phyloP scores from a whole-genome alignment of 2,888 invertebrate species.

The Rotaria socialis region DNA sequence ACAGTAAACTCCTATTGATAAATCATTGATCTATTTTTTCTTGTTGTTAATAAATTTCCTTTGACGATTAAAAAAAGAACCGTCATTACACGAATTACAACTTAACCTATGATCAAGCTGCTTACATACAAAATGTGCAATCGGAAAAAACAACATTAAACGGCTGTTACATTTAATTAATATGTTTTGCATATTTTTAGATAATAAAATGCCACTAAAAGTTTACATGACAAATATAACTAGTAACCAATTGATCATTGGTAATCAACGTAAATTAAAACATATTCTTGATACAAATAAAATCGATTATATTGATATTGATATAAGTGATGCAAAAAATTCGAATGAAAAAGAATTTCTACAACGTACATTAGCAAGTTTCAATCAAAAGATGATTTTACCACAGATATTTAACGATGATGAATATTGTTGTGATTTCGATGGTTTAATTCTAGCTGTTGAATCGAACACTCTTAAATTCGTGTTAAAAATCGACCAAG shows the following conservation, averaged over 20 bases:
- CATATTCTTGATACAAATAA: constrained; percentile 12
- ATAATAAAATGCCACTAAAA: not conserved
- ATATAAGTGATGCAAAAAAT: not conserved
- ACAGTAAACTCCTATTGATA: too few relatives aligned
- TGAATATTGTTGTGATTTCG: constrained; percentile 14
- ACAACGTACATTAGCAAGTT: not conserved
- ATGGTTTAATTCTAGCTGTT: constrained; percentile 4
- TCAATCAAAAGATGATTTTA: not conserved
- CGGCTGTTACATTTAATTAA: not conserved
- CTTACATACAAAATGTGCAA: too few relatives aligned
- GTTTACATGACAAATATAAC: not conserved
- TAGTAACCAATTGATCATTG: not conserved
- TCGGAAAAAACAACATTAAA: not conserved
- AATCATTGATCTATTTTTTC: too few relatives aligned
- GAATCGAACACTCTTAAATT: not conserved
- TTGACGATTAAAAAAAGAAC: too few relatives aligned
- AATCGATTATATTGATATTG: not conserved
- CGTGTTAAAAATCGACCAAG: not conserved
- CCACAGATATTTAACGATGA: not conserved
- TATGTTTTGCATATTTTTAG: not conserved
- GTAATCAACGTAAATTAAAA: constrained; percentile 4
- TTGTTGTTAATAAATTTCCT: too few relatives aligned
- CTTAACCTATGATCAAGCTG: too few relatives aligned
- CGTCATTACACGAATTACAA: too few relatives aligned
- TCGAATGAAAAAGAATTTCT: constrained; percentile 16